Conservation (phyloP, 2,113 vertebrate species). For the Apistogramma diplotaenia region DNA sequence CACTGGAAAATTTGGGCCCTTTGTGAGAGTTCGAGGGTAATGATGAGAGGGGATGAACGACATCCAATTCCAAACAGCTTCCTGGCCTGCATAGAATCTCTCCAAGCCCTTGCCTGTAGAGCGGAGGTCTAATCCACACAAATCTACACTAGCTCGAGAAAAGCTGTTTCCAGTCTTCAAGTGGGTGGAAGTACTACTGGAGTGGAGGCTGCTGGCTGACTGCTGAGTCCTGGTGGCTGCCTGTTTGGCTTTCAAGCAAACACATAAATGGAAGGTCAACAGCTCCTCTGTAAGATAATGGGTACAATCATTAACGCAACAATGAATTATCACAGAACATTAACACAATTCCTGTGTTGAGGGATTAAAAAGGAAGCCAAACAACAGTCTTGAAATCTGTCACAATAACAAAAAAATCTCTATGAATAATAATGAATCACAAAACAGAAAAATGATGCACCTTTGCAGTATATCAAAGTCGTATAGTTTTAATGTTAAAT, state of each 20-base stretch:
- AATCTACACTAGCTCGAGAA: conserved; percentile 72
- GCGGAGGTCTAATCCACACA: conserved; percentile 70
- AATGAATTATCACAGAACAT: conserved; percentile 29
- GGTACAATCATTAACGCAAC: conserved; percentile 46
- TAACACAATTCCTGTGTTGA: background rate
- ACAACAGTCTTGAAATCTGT: background rate
- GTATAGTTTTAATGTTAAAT: background rate
- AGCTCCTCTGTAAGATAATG: conserved; percentile 55
- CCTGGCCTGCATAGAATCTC: conserved; percentile 64
- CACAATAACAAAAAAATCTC: background rate
- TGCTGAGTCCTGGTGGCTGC: conserved; percentile 52
- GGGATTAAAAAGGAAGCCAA: background rate
- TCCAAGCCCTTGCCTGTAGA: conserved; percentile 59
- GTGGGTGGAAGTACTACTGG: conserved; percentile 67
- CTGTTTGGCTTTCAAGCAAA: conserved; percentile 65
- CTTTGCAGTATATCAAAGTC: background rate
- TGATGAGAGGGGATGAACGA: conserved; percentile 71
- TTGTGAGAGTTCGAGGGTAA: conserved; percentile 70
- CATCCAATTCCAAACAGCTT: conserved; percentile 75
- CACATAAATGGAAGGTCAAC: conserved; percentile 67
- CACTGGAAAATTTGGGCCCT: conserved; percentile 68
- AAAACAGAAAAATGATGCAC: background rate
- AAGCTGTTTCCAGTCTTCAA: conserved; percentile 74
- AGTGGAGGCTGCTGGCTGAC: conserved; percentile 71
- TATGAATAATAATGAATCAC: background rate